Evolutionary conservation across 2,113 vertebrate species (phyloP).

Genomic region (Pogonocichla stellata): DNA sequence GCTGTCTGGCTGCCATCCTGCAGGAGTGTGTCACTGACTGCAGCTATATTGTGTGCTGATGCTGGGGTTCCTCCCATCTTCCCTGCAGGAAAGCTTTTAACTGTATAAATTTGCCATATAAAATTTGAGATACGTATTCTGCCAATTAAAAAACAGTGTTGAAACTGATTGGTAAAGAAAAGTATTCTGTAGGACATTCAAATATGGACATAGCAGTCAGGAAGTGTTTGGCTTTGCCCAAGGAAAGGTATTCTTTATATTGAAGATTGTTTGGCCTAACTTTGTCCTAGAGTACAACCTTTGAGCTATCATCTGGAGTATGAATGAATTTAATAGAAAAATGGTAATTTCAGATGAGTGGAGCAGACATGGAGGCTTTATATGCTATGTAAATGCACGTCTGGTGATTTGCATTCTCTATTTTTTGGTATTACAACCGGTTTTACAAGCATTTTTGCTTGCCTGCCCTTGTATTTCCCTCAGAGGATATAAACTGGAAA

Average conservation of each 20-base stretch:
- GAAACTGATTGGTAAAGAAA: not conserved
- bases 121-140: not conserved
- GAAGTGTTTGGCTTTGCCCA: not conserved
- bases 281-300: not conserved
- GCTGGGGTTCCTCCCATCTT: not conserved
- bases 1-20: not conserved
- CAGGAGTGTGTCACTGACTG: not conserved
- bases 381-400: not conserved
- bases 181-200: not conserved
- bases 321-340: not conserved
- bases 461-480: not conserved
- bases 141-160: fast-evolving
- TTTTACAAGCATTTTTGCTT: not conserved
- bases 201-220: fast-evolving
- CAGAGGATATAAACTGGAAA: not conserved
- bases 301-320: not conserved
- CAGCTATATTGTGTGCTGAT: fast-evolving
- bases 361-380: not conserved
- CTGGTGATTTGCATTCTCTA: not conserved
- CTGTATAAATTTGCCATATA: no score
- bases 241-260: not conserved
- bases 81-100: not conserved
- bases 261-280: not conserved
- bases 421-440: not conserved
- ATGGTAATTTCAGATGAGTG: not conserved